phyloP scores from a whole-genome alignment of 2,797 vertebrate species.

The Apogon hyalosoma region DNA sequence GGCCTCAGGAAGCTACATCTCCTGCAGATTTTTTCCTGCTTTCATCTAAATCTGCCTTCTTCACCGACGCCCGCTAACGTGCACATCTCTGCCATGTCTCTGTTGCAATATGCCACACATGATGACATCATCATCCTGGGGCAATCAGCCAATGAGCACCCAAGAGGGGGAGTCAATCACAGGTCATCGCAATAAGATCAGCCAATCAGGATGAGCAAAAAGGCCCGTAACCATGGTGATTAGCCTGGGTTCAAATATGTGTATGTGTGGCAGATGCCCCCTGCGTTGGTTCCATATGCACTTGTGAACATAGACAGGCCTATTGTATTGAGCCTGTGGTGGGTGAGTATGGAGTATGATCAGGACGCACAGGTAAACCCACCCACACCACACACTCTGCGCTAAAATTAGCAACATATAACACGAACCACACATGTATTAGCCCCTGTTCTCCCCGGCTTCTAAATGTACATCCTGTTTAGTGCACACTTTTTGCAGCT shows the following conservation, averaged over 20 bases:
- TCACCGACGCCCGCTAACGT: slow-evolving; percentile 15
- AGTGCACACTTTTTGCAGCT: slow-evolving; percentile 6
- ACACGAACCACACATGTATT: slow-evolving; percentile 25
- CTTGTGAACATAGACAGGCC: slow-evolving; percentile 30
- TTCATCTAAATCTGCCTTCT: slow-evolving; percentile 32
- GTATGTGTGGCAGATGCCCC: slow-evolving; percentile 57
- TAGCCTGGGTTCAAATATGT: slow-evolving; percentile 66
- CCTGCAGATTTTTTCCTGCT: slow-evolving; percentile 11
- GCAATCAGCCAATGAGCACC: slow-evolving; percentile 65
- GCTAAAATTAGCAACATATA: slow-evolving; percentile 34
- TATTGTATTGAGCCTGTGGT: slow-evolving; percentile 4
- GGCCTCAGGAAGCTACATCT: neutral
- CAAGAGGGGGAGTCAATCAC: slow-evolving; percentile 67
- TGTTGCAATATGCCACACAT: slow-evolving; percentile 52
- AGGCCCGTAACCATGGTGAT: slow-evolving; percentile 75
- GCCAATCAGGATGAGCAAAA: slow-evolving; percentile 60
- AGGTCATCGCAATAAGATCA: slow-evolving; percentile 64
- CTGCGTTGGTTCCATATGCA: slow-evolving; percentile 56
- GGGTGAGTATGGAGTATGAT: slow-evolving; percentile 16
- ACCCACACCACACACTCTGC: slow-evolving; percentile 10
- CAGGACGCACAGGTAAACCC: slow-evolving; percentile 34
- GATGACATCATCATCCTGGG: slow-evolving; percentile 66
- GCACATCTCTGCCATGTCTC: slow-evolving; percentile 47
- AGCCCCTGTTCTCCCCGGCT: neutral
- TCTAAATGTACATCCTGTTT: slow-evolving; percentile 23